Conservation (phyloP, 2,797 vertebrate species). For the Acipenser transmontanus region DNA sequence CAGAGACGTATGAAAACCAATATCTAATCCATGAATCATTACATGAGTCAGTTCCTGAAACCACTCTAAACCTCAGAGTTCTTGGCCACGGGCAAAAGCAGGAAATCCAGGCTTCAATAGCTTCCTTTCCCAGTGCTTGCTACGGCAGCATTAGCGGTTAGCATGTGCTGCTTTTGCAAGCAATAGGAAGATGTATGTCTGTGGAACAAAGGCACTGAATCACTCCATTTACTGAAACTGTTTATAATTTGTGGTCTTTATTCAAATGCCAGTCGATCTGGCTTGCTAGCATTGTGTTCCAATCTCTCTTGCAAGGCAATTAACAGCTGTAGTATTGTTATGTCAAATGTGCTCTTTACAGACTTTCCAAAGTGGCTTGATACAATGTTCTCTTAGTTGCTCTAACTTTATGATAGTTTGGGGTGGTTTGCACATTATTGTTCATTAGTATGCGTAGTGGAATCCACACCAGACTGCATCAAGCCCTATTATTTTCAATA, state of each 20-base stretch:
- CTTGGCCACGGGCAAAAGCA: constrained; percentile 82
- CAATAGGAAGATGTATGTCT: constrained; percentile 70
- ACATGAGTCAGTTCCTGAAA: constrained; percentile 94
- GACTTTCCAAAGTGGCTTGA: constrained; percentile 21
- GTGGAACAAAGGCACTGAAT: constrained; percentile 74
- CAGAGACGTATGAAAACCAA: constrained; percentile 74
- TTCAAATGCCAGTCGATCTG: constrained; percentile 68
- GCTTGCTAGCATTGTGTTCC: constrained; percentile 48
- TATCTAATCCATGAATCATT: constrained; percentile 84
- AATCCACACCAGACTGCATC: constrained; percentile 17
- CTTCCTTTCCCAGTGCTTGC: constrained; percentile 86
- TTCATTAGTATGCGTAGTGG: constrained; percentile 47
- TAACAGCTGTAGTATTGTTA: constrained; percentile 51
- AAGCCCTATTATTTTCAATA: constrained; percentile 18
- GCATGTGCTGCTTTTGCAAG: constrained; percentile 67
- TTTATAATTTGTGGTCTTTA: constrained; percentile 80
- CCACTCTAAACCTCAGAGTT: constrained; percentile 84
- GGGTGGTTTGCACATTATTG: constrained; percentile 22
- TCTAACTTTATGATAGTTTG: constrained; percentile 42
- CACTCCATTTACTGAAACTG: constrained; percentile 75
- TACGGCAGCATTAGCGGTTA: constrained; percentile 63
- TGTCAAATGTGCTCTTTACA: constrained; percentile 44
- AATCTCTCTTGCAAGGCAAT: constrained; percentile 46
- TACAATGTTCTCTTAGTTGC: constrained; percentile 39
- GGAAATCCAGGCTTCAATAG: constrained; percentile 94